Percentiles rank a stretch among this genome's conserved stretches.
Conservation (phyloP, 2,888 invertebrate species). For the Hirudinaria manillensis region DNA sequence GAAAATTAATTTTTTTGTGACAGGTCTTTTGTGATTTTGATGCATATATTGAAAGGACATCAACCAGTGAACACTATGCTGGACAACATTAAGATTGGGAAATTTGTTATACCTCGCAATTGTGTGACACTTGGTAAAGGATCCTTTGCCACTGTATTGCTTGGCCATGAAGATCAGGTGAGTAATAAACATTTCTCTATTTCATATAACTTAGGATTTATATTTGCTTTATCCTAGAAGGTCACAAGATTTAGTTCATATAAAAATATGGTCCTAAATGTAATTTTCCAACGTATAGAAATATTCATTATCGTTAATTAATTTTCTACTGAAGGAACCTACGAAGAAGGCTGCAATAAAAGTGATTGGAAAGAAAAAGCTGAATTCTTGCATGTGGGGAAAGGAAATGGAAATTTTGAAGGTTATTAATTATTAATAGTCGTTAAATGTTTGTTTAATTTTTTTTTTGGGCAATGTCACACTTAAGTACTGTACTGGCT, state of each 20-base stretch:
- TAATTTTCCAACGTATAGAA: neutral
- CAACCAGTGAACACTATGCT: neutral
- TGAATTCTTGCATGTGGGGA: neutral
- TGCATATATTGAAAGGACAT: neutral
- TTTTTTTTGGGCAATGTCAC: too few relatives aligned
- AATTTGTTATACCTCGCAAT: neutral
- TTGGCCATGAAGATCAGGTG: constrained; percentile 18
- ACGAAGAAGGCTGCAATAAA: constrained; percentile 10
- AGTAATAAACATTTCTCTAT: neutral
- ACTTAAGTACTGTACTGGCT: too few relatives aligned
- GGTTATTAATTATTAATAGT: neutral
- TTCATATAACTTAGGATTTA: neutral
- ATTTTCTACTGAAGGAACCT: neutral
- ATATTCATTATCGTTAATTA: neutral
- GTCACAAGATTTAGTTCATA: neutral
- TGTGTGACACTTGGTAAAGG: constrained; percentile 16
- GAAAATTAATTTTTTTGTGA: too few relatives aligned
- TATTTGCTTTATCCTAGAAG: neutral
- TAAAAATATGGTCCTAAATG: neutral
- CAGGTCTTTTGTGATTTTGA: too few relatives aligned
- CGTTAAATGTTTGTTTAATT: too few relatives aligned
- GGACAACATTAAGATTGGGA: neutral
- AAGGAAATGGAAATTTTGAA: neutral
- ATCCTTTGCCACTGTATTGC: constrained; percentile 24
- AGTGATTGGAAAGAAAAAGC: neutral